Evolutionary conservation across 2,113 vertebrate genomes (phyloP).

Genomic region (Lichenostomus cassidix): DNA sequence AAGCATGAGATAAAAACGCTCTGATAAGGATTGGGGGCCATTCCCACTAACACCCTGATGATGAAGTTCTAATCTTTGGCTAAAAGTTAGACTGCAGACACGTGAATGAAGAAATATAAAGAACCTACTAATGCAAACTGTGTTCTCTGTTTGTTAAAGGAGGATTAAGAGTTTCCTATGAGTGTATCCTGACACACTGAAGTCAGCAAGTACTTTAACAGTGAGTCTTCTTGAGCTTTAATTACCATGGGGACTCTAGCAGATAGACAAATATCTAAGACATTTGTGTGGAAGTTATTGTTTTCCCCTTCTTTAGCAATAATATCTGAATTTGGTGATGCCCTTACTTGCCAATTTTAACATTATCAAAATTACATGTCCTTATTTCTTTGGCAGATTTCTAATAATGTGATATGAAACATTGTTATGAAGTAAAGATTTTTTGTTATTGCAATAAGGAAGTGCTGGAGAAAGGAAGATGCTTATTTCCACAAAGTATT

Average conservation of each 20-base stretch:
- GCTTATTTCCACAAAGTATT: not conserved
- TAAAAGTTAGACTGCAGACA: not conserved
- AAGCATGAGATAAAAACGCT: not conserved
- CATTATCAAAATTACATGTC: not conserved
- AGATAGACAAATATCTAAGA: not conserved
- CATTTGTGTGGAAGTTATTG: not conserved
- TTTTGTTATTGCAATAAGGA: not conserved
- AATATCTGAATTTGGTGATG: not conserved
- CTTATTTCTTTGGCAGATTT: conserved; percentile 19
- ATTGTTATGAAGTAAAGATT: not conserved
- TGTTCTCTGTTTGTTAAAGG: not conserved
- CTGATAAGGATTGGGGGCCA: not conserved
- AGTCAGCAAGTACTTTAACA: not conserved
- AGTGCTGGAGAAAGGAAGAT: not conserved
- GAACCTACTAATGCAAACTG: not conserved
- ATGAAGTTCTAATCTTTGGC: not conserved
- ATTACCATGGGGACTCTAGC: not conserved
- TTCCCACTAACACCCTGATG: not conserved
- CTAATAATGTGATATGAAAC: not conserved
- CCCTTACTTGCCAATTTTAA: not conserved
- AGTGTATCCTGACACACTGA: not conserved
- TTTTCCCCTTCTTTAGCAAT: not conserved
- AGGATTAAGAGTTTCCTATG: not conserved
- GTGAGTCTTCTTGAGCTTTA: not conserved
- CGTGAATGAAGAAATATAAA: not conserved